Evolutionary conservation across 2,113 vertebrate species (phyloP).

Genomic region (Ceuthmochares aereus): DNA sequence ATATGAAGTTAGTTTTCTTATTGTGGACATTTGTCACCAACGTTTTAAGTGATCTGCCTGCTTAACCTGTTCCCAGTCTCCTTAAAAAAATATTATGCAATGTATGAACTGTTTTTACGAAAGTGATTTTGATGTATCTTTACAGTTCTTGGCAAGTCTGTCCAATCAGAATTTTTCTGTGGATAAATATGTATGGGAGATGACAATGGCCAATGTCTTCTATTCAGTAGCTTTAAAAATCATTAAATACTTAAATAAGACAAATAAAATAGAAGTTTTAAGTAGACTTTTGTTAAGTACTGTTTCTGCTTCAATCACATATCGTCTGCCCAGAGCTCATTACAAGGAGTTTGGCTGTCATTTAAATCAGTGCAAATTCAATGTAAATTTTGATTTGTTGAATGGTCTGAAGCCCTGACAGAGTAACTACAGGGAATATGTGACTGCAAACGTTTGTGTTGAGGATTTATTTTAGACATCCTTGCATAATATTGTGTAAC

Average conservation of each 20-base stretch:
- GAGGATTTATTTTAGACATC: neutral
- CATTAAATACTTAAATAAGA: neutral
- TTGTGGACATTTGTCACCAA: neutral
- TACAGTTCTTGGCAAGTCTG: neutral
- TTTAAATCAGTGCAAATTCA: neutral
- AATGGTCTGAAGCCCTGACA: neutral
- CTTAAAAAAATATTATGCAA: neutral
- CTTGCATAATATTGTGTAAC: neutral
- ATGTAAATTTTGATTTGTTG: neutral
- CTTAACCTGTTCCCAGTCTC: neutral
- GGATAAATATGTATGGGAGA: neutral
- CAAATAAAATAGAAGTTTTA: neutral
- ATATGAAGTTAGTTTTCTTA: neutral
- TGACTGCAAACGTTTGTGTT: neutral
- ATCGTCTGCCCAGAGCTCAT: neutral
- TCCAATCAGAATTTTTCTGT: neutral
- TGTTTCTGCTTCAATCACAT: fast-evolving
- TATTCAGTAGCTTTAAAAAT: neutral
- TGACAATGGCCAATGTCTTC: neutral
- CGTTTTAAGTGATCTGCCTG: neutral
- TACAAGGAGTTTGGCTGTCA: neutral
- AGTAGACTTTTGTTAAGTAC: neutral
- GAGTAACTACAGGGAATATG: neutral
- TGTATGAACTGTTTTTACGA: neutral
- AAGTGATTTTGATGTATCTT: neutral